phyloP scores from a whole-genome alignment of 2,113 vertebrate species.

The Silurus asotus region DNA sequence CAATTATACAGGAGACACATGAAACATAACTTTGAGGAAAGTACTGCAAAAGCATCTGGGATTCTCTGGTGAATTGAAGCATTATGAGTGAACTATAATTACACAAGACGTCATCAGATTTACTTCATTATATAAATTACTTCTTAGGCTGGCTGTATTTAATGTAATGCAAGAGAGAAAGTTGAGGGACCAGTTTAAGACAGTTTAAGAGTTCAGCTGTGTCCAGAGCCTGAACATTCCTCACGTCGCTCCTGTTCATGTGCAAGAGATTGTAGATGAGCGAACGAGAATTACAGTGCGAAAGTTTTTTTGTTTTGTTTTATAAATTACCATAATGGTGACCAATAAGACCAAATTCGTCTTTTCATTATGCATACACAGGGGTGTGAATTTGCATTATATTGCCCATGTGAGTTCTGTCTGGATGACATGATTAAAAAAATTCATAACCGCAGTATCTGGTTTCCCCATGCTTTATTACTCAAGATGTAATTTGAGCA shows the following conservation, averaged over 20 bases:
- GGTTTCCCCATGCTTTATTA: background rate
- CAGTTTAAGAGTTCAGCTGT: background rate
- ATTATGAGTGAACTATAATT: slow-evolving; percentile 23
- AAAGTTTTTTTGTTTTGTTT: background rate
- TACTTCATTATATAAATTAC: background rate
- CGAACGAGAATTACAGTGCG: background rate
- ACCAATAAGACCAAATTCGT: background rate
- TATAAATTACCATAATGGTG: background rate
- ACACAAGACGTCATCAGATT: background rate
- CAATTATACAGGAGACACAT: slow-evolving; percentile 5
- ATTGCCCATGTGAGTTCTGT: background rate
- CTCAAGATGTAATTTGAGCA: background rate
- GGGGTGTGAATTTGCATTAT: background rate
- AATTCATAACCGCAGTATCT: background rate
- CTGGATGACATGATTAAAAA: background rate
- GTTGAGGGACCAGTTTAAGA: background rate
- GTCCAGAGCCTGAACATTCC: background rate
- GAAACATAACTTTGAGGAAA: background rate
- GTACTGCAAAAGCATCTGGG: background rate
- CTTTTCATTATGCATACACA: background rate
- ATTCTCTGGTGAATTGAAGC: slow-evolving; percentile 12
- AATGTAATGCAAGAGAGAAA: slow-evolving; percentile 1
- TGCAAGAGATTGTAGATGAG: background rate
- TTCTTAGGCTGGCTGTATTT: background rate
- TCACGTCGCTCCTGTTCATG: background rate